Evolutionary conservation across 2,797 vertebrate species (phyloP), one percentile per base, ranked within the genome.

Genomic region (Macrochelys suwanniensis): DNA sequence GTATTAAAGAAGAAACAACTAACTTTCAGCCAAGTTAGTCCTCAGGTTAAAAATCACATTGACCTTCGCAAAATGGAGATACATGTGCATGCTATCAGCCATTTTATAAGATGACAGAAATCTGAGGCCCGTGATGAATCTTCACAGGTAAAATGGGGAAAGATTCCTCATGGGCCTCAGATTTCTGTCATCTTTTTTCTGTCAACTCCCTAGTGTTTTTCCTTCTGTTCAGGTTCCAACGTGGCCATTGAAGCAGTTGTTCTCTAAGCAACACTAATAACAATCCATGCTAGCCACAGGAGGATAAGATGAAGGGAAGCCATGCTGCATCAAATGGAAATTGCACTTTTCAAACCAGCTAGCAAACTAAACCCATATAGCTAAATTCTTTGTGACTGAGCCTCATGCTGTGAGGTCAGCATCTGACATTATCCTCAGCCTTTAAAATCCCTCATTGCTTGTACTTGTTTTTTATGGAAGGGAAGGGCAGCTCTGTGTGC

Each of bases 261-360:
- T 93, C 89, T 94, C 91, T 95, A 87, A 65, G 90, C 95, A 96
- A 94, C 79, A 49, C 45, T 90, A 93, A 95, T 94, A 96, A 94
- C 4, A 47, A 96, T 91, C 74, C 83, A 74, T 47, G 3, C 5
- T 79, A 56, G 49, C 47, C 92, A 91, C 93, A 57, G 85, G 92
- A 92, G 93, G 76, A 91, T 91, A 81, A 51, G 87, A 25, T 45
- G 95, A 90, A 92, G 85, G 94, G 82, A 94, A 89, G 95, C 82
- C 94, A 97, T 95, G 96, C 94, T 82, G 83, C 6, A 95, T 97
- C 96, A 96, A 96, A 96, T 97, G 96, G 94, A 97, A 97, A 97
- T 93, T 89, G 94, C 96, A 96, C 96, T 97, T 97, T 89, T 97
- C 95, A 92, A 93, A 88, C 94, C 96, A 97, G 96, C 96, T 97